phyloP scores from a whole-genome alignment of 2,113 vertebrate species.

The Malurus melanocephalus region DNA sequence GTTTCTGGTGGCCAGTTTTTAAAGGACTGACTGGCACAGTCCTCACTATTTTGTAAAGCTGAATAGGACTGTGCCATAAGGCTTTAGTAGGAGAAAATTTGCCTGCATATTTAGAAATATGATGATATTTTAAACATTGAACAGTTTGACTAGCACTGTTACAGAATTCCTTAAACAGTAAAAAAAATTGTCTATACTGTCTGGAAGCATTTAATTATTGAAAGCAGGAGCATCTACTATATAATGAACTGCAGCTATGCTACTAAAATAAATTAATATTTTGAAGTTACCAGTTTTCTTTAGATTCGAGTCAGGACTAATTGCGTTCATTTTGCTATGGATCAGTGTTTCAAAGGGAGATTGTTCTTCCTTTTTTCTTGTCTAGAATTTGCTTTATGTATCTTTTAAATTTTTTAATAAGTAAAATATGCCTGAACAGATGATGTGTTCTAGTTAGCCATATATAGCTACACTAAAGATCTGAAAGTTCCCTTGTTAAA shows the following conservation, averaged over 20 bases:
- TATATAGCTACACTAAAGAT: slow-evolving; percentile 33
- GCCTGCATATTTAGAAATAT: not conserved
- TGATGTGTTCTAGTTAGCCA: slow-evolving; percentile 23
- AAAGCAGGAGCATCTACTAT: slow-evolving; percentile 28
- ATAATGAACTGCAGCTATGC: slow-evolving; percentile 17
- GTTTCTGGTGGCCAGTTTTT: not conserved
- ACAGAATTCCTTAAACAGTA: not conserved
- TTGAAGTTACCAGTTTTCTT: slow-evolving; percentile 17
- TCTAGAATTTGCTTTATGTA: slow-evolving; percentile 12
- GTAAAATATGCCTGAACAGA: slow-evolving; percentile 35
- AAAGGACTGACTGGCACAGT: not conserved
- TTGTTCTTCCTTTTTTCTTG: not conserved
- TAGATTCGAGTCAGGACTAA: slow-evolving; percentile 41
- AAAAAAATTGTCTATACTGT: not conserved
- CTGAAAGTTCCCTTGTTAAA: slow-evolving; percentile 18
- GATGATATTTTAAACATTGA: not conserved
- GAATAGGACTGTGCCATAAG: not conserved
- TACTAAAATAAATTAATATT: slow-evolving; percentile 27
- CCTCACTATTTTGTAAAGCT: not conserved
- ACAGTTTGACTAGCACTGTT: not conserved
- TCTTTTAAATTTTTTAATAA: slow-evolving; percentile 24
- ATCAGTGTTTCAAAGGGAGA: slow-evolving; percentile 1
- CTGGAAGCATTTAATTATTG: slow-evolving; percentile 29
- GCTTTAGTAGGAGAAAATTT: not conserved
- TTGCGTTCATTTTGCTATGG: not conserved